phyloP scores from a whole-genome alignment of 92 coral and sea anemone species.

The Actinostola sp. region DNA sequence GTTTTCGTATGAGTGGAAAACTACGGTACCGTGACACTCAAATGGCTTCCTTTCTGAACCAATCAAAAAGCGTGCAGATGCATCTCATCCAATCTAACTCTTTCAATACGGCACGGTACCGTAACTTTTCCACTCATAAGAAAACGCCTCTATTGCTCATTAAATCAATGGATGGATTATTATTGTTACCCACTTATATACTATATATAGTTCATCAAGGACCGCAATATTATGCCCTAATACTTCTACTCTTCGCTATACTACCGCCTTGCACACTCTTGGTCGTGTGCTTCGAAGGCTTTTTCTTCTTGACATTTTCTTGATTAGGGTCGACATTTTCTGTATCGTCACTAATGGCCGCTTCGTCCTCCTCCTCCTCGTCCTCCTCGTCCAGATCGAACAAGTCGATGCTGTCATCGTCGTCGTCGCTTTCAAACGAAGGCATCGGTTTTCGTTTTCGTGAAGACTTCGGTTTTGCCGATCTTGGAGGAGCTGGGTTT shows the following conservation, averaged over 20 bases:
- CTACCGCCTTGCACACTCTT: neutral
- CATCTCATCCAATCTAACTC: too few species aligned
- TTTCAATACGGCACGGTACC: too few species aligned
- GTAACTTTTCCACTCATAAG: too few species aligned
- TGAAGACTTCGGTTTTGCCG: constrained; percentile 63
- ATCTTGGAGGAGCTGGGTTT: constrained; percentile 67
- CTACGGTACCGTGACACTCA: too few species aligned
- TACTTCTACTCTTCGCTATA: constrained; percentile 8
- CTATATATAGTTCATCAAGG: too few species aligned
- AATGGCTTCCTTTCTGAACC: too few species aligned
- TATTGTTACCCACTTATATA: too few species aligned
- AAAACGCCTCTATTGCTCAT: too few species aligned
- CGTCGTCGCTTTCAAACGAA: constrained; percentile 78
- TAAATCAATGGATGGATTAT: too few species aligned
- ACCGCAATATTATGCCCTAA: constrained; percentile 9
- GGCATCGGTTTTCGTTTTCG: constrained; percentile 63
- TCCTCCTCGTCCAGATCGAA: constrained; percentile 71
- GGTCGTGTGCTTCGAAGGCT: constrained; percentile 22
- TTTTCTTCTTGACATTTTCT: constrained; percentile 15
- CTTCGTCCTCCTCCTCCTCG: constrained; percentile 31
- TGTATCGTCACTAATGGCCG: constrained; percentile 41
- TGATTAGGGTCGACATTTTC: constrained; percentile 83
- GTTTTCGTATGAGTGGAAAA: too few species aligned
- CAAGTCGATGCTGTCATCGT: constrained; percentile 74
- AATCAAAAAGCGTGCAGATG: too few species aligned